Evolutionary conservation across 2,888 invertebrate species (phyloP).

Genomic region (Lingula anatina): DNA sequence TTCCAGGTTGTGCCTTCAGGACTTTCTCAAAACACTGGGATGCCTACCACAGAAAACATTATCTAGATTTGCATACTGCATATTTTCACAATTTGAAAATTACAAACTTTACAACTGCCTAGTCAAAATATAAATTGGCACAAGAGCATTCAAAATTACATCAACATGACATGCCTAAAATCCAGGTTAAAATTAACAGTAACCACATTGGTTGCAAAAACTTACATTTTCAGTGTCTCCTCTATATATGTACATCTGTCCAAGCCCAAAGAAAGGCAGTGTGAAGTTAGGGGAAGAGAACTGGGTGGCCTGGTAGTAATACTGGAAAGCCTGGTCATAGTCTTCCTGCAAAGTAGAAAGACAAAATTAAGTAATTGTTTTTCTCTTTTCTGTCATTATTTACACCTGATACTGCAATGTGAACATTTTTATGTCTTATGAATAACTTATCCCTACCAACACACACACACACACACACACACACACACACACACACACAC

Average conservation of each 20-base stretch:
- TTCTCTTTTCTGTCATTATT: neutral
- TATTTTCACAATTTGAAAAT: too few species aligned
- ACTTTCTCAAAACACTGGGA: conserved; percentile 99
- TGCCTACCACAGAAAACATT: conserved; percentile 61
- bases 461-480: neutral
- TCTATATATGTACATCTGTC: conserved; percentile 98
- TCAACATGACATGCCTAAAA: too few species aligned
- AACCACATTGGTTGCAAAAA: too few species aligned
- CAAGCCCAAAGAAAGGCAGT: conserved; percentile 93
- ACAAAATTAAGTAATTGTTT: neutral
- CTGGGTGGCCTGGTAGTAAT: conserved; percentile 93
- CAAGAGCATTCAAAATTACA: too few species aligned
- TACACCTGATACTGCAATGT: neutral
- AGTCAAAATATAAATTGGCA: too few species aligned
- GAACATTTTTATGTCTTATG: neutral
- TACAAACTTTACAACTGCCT: too few species aligned
- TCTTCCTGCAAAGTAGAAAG: conserved; percentile 42
- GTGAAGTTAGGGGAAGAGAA: conserved; percentile 94
- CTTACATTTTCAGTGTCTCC: conserved; percentile 76
- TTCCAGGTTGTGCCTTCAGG: conserved; percentile 91
- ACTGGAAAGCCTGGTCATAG: conserved; percentile 90
- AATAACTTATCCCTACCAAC: neutral
- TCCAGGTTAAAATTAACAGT: too few species aligned
- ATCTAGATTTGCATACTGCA: too few species aligned
- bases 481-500: too few species aligned